These are phyloP conservation scores for Mamestra brassicae DNA, from an alignment of 2,888 invertebrate genomes.

Conservation along the genomic window DNA sequence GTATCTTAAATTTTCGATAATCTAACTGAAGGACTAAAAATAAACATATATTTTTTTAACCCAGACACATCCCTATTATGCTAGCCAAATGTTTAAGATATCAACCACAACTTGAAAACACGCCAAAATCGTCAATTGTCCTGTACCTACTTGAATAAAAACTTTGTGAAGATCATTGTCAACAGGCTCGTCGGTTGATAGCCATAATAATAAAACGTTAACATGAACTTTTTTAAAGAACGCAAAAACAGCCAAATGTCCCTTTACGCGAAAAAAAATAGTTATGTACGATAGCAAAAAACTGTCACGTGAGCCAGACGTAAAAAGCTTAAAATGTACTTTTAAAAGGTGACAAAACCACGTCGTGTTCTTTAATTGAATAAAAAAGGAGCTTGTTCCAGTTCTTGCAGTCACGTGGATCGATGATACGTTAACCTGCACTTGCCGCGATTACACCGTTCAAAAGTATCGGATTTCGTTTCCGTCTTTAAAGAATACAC, in stretches of 20 bases:
- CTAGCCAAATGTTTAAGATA: too few relatives aligned
- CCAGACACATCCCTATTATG: too few relatives aligned
- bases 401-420: conserved; percentile 26
- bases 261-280: conserved; percentile 2
- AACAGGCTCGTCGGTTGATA: neutral
- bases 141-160: conserved; percentile 19
- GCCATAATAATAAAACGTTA: too few relatives aligned
- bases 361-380: neutral
- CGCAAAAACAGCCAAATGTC: neutral
- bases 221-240: neutral
- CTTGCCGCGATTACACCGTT: conserved; percentile 22
- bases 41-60: too few relatives aligned
- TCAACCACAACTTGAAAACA: neutral
- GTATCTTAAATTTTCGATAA: too few relatives aligned
- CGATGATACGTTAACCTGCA: conserved; percentile 50
- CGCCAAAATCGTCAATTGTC: conserved; percentile 8
- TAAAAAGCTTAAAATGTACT: neutral
- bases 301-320: neutral
- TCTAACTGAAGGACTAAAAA: too few relatives aligned
- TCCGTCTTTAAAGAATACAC: conserved; percentile 25
- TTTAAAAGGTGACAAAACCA: neutral
- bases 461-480: conserved; percentile 44
- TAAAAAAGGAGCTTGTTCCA: conserved; percentile 19
- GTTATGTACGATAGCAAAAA: neutral
- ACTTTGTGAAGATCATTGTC: conserved; percentile 7